phyloP scores from a whole-genome alignment of 2,797 vertebrate genomes.

The Lithobates pipiens region DNA sequence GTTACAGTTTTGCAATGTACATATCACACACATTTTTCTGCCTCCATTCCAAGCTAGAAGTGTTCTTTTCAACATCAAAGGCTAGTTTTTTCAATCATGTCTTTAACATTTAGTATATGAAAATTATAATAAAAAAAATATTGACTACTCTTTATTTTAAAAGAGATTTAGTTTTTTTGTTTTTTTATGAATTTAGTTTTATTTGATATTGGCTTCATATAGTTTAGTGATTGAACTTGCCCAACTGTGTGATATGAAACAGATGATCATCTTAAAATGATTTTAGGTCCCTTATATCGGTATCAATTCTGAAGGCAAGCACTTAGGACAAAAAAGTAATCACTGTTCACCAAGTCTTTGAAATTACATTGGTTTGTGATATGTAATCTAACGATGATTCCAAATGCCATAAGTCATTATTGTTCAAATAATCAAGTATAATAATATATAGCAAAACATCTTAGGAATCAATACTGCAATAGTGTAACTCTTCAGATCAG shows the following conservation, averaged over 20 bases:
- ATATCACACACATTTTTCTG: no score
- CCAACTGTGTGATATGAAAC: not conserved
- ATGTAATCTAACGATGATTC: slow-evolving; percentile 32
- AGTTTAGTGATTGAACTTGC: not conserved
- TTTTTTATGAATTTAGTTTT: no score
- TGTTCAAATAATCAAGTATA: slow-evolving; percentile 52
- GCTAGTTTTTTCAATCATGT: no score
- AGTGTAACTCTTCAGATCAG: slow-evolving; percentile 51
- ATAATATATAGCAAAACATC: slow-evolving; percentile 44
- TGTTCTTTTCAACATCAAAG: no score
- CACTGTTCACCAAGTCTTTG: slow-evolving; percentile 12
- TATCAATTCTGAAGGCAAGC: not conserved
- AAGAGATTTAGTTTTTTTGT: no score
- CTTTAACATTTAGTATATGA: no score
- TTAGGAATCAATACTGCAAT: slow-evolving; percentile 50
- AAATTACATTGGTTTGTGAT: slow-evolving; percentile 44
- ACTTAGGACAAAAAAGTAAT: not conserved
- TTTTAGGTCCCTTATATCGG: not conserved
- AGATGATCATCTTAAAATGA: not conserved
- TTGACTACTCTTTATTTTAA: no score
- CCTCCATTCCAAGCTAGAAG: no score
- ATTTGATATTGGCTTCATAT: no score
- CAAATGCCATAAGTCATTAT: slow-evolving; percentile 46
- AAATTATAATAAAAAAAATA: no score
- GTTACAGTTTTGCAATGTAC: no score